Evolutionary conservation across 2,113 vertebrate species (phyloP).

Genomic region (Hemiscyllium ocellatum): DNA sequence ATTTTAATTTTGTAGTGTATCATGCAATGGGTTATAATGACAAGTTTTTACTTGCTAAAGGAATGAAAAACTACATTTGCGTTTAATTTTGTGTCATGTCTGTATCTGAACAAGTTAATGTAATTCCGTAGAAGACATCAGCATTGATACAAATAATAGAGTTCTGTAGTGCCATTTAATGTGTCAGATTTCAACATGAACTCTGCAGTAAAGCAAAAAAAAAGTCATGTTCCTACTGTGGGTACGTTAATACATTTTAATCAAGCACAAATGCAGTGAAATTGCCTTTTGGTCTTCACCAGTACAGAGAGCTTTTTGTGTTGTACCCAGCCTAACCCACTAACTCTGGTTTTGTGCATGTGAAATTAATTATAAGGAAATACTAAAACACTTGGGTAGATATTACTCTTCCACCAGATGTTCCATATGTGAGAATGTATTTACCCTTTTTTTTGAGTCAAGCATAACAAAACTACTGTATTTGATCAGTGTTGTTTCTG

Average conservation of each 20-base stretch:
- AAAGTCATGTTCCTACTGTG: slow-evolving; percentile 10
- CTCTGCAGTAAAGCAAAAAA: background rate
- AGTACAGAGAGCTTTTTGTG: slow-evolving; percentile 31
- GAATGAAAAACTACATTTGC: background rate
- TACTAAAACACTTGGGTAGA: slow-evolving; percentile 73
- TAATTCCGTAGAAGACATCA: background rate
- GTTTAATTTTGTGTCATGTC: background rate
- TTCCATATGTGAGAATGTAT: slow-evolving; percentile 62
- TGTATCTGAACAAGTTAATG: background rate
- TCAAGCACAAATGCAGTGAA: slow-evolving; percentile 32
- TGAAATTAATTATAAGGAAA: slow-evolving; percentile 76
- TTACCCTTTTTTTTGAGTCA: slow-evolving; percentile 54
- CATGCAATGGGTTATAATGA: background rate
- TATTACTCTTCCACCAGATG: slow-evolving; percentile 71
- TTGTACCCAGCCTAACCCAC: slow-evolving; percentile 50
- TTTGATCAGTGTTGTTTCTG: slow-evolving; percentile 38
- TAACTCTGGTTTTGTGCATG: slow-evolving; percentile 67
- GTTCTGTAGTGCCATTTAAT: background rate
- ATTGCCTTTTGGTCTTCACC: slow-evolving; percentile 28
- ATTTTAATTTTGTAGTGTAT: background rate
- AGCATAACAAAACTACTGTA: slow-evolving; percentile 56
- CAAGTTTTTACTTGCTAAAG: background rate
- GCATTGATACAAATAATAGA: background rate
- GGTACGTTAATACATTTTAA: slow-evolving; percentile 31
- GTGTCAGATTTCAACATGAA: background rate